Evolutionary conservation across 2,113 vertebrate species (phyloP).

Genomic region (Corythoichthys intestinalis): DNA sequence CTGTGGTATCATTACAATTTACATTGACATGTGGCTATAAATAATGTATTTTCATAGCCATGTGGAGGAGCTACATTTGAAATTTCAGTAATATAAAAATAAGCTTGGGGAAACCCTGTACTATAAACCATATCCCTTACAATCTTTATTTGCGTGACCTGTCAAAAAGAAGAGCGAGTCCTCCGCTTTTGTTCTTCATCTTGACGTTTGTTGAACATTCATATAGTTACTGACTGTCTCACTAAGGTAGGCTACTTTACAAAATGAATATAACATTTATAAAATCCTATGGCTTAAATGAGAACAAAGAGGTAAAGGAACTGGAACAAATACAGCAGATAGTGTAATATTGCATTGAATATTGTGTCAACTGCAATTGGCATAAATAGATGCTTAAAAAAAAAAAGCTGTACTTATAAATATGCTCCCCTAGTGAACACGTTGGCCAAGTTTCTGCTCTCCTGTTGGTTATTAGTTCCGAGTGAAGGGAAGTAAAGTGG

Average conservation of each 20-base stretch:
- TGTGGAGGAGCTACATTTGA: background rate
- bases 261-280: background rate
- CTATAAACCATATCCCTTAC: background rate
- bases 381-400: background rate
- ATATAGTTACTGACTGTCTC: background rate
- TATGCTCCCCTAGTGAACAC: constrained; percentile 3
- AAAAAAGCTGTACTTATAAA: background rate
- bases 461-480: constrained; percentile 16
- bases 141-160: background rate
- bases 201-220: background rate
- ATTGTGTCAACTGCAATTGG: background rate
- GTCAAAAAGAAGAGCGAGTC: background rate
- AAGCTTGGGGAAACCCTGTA: background rate
- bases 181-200: background rate
- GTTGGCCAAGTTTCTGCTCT: constrained; percentile 11
- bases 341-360: background rate
- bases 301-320: background rate
- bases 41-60: too few relatives aligned
- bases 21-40: background rate
- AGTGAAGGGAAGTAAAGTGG: constrained; percentile 15
- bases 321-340: background rate
- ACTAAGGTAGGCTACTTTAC: background rate
- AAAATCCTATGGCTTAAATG: background rate
- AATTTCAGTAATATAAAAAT: background rate
- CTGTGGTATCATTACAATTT: background rate